Conservation (phyloP, 2,113 vertebrate genomes). For the Spizaetus ornatus region DNA sequence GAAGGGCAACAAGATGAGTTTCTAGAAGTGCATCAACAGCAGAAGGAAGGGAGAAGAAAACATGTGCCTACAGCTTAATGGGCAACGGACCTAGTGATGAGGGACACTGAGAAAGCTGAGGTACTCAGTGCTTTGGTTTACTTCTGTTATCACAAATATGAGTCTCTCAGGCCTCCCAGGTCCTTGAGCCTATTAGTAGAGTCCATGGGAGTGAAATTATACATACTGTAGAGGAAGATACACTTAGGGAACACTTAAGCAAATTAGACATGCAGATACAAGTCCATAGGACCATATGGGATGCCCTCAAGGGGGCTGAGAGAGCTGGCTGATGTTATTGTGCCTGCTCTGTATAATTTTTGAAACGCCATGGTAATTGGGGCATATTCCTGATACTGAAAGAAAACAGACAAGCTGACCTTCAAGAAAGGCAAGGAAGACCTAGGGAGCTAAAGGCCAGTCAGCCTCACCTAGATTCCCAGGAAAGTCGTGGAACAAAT, state of each 20-base stretch:
- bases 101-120: background rate
- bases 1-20: background rate
- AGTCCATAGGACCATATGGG: background rate
- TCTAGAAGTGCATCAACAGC: background rate
- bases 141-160: background rate
- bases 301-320: background rate
- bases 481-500: background rate
- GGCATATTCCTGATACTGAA: background rate
- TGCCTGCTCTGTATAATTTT: background rate
- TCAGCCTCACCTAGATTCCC: background rate
- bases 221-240: background rate
- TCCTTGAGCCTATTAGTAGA: background rate
- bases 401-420: background rate
- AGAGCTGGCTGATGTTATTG: background rate
- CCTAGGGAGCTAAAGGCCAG: background rate
- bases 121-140: background rate
- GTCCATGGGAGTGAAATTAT: background rate
- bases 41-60: background rate
- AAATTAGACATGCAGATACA: background rate
- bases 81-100: background rate
- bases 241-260: background rate
- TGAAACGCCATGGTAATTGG: background rate
- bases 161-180: background rate
- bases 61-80: background rate
- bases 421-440: background rate